Base-by-base conservation (phyloP, 2,113 vertebrate species). In the Crocuta crocuta region DNA sequence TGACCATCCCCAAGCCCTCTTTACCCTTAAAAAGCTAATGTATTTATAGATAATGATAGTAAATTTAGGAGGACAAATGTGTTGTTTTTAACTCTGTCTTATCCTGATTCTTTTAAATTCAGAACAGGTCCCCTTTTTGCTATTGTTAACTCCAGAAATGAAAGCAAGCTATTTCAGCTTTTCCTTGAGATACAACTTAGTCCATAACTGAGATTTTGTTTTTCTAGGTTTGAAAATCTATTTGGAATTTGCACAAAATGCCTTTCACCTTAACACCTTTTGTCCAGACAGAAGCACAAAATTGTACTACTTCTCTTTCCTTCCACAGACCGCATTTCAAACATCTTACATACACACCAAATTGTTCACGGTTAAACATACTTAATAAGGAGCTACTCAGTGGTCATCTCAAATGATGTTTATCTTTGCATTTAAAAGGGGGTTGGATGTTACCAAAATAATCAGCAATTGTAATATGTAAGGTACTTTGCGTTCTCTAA, bases 161-260 rank as follows among this genome's bases (percentile, higher is more conserved):
- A 95, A 93, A 89, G 35, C 33, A 61, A 84, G 73, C 35, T 70
- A 43, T 50, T 90, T 28, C 33, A 88, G 66, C 55, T 85, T 82
- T 82, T 74, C 76, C 84, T 39, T 33, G 10, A 95, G 84, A 78
- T 26, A 92, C 45, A 87, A 63, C 24, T 65, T 82, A 66, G 73
- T 79, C 39, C 23, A 79, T 31, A 68, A 17, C 11, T 10, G 24
- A 70, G 23, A 26, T 35, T 91, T 84, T 84, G 13, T 58, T 94
- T 95, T 80, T 50, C 70, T 81, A 71, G 39, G 91, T 83, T 80
- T 88, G 89, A 95, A 94, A 97, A 96, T 93, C 55, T 78, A 24
- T 39, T 95, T 78, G 80, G 26, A 93, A 81, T 97, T 92, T 95
- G 71, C 33, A 17, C 79, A 71, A 66, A 53, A 63, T 50, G 33